Conservation (phyloP, 2,113 vertebrate genomes). For the Zootoca vivipara region DNA sequence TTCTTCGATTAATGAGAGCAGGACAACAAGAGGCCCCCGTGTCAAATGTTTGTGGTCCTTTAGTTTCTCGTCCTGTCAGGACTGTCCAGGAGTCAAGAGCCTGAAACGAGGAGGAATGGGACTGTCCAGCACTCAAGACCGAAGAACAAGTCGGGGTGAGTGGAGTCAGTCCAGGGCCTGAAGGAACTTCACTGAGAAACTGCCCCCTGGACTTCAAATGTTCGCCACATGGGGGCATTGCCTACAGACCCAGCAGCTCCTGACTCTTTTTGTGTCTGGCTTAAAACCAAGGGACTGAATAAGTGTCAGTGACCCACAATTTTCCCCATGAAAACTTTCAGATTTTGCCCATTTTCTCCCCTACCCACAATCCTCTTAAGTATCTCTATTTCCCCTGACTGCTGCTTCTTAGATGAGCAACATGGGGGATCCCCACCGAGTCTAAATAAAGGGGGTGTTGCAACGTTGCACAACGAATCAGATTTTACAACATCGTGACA, state of each 20-base stretch:
- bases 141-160: too few species aligned
- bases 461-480: not conserved
- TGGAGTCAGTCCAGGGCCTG: too few species aligned
- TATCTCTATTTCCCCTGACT: too few species aligned
- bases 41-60: not conserved
- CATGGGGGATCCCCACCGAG: not conserved
- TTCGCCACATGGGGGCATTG: too few species aligned
- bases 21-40: not conserved
- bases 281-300: not conserved
- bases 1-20: not conserved
- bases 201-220: too few species aligned
- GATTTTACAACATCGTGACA: not conserved
- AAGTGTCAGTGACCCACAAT: not conserved
- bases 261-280: not conserved
- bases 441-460: not conserved
- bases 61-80: not conserved
- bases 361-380: too few species aligned
- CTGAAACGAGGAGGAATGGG: too few species aligned
- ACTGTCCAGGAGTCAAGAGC: too few species aligned
- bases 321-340: not conserved
- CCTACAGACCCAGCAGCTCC: not conserved
- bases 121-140: too few species aligned
- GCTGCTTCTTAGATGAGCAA: not conserved
- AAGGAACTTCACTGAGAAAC: too few species aligned
- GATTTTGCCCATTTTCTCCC: not conserved